Conservation (phyloP, 1,140 invertebrate genomes). For the Leptinotarsa texana region DNA sequence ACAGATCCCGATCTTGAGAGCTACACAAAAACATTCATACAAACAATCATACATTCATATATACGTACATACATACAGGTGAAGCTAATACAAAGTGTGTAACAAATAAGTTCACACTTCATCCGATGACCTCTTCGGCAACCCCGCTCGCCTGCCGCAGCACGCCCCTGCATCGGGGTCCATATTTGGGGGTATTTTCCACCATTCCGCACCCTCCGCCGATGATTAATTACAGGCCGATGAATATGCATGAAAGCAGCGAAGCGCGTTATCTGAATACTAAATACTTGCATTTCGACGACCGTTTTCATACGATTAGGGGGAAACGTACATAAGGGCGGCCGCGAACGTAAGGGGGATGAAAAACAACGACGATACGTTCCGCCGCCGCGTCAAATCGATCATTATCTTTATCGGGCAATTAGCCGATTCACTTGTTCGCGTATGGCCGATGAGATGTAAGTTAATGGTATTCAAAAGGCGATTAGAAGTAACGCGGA, state of each 20-base stretch:
- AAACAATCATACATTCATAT: no score
- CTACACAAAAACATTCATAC: no score
- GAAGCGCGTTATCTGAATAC: slow-evolving; percentile 49
- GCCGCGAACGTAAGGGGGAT: slow-evolving; percentile 14
- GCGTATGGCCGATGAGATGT: slow-evolving; percentile 16
- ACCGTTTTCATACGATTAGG: slow-evolving; percentile 33
- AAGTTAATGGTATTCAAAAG: slow-evolving; percentile 19
- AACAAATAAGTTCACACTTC: no score
- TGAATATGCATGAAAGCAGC: slow-evolving; percentile 50
- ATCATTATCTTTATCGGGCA: slow-evolving; percentile 25
- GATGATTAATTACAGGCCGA: slow-evolving; percentile 51
- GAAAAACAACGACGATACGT: slow-evolving; percentile 6
- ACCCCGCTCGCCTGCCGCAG: background rate
- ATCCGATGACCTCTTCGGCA: no score
- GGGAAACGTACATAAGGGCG: slow-evolving; percentile 16
- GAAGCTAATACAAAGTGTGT: no score
- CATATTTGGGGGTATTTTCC: slow-evolving; percentile 27
- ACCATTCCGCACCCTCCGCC: slow-evolving; percentile 22
- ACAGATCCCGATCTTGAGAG: no score
- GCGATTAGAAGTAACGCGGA: slow-evolving; percentile 4
- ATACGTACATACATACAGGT: no score
- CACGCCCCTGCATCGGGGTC: background rate
- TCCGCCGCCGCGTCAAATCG: slow-evolving; percentile 7
- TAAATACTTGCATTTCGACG: slow-evolving; percentile 39
- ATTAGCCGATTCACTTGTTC: slow-evolving; percentile 25